Evolutionary conservation across 92 coral and sea anemone species (phyloP).

Genomic region (Parazoanthus swiftii): DNA sequence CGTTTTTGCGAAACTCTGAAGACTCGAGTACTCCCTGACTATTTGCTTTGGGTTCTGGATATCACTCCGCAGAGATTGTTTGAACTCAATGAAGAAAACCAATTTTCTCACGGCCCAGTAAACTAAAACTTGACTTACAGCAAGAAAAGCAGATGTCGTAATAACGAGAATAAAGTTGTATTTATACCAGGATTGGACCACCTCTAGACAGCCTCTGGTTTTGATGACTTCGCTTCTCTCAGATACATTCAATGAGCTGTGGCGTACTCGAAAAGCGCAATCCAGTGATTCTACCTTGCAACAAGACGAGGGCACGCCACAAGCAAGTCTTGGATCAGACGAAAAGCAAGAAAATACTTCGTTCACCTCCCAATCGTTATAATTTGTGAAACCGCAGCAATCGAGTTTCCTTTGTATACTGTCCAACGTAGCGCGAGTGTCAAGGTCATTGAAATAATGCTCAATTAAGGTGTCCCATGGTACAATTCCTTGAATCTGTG

Average conservation of each 20-base stretch:
- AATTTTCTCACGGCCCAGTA: background rate
- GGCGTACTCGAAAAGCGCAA: conserved; percentile 30
- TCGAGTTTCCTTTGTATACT: conserved; percentile 48
- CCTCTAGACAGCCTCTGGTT: conserved; percentile 43
- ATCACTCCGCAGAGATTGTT: background rate
- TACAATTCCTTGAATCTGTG: conserved; percentile 33
- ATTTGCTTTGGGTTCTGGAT: background rate
- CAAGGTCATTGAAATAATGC: conserved; percentile 39
- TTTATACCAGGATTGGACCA: conserved; percentile 48
- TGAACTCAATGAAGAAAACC: background rate
- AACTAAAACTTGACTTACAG: background rate
- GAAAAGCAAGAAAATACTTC: conserved; percentile 54
- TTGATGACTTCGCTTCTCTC: conserved; percentile 23
- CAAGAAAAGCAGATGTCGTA: background rate
- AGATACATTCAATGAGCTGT: background rate
- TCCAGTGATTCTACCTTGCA: conserved; percentile 33
- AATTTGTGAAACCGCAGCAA: conserved; percentile 60
- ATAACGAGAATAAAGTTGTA: conserved; percentile 15
- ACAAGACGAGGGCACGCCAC: conserved; percentile 64
- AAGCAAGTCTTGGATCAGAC: conserved; percentile 41
- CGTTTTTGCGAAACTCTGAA: background rate
- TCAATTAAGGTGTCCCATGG: conserved; percentile 45
- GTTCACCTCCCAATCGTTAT: conserved; percentile 60
- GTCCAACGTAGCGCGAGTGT: conserved; percentile 32
- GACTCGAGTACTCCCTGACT: background rate